These are phyloP conservation scores for Asteroscopus sphinx DNA, from an alignment of 2,888 invertebrate species.

Conservation along the genomic window DNA sequence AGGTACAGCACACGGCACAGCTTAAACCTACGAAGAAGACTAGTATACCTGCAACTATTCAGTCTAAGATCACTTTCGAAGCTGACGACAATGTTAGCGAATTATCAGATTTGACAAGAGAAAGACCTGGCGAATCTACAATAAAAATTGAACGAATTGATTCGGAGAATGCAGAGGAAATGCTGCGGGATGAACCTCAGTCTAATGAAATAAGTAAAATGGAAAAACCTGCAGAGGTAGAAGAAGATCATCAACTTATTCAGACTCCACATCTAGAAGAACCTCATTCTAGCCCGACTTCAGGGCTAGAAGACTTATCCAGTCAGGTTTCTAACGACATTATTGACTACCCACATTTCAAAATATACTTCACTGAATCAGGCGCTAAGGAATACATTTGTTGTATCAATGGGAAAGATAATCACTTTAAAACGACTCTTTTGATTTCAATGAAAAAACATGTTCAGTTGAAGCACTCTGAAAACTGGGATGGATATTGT, in stretches of 20 bases:
- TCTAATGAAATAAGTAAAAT: constrained; percentile 20
- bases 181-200: constrained; percentile 31
- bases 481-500: constrained; percentile 90
- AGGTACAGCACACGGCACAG: constrained; percentile 18
- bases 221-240: constrained; percentile 8
- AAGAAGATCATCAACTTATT: constrained; percentile 20
- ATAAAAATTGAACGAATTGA: constrained; percentile 51
- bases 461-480: constrained; percentile 78
- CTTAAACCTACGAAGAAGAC: constrained; percentile 15
- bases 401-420: constrained; percentile 76
- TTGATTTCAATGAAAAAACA: constrained; percentile 85
- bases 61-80: constrained; percentile 80
- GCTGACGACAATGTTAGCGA: constrained; percentile 64
- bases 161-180: constrained; percentile 42
- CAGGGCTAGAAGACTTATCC: background rate
- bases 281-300: background rate
- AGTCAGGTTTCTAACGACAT: constrained; percentile 57
- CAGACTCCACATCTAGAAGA: constrained; percentile 3
- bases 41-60: constrained; percentile 53
- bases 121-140: constrained; percentile 37
- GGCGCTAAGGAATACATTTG: constrained; percentile 81
- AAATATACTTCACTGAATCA: constrained; percentile 67
- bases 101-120: constrained; percentile 39
- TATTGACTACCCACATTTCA: constrained; percentile 76
- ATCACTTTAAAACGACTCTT: constrained; percentile 79